phyloP scores from a whole-genome alignment of 2,888 invertebrate genomes.

The Ephialtes manifestator region DNA sequence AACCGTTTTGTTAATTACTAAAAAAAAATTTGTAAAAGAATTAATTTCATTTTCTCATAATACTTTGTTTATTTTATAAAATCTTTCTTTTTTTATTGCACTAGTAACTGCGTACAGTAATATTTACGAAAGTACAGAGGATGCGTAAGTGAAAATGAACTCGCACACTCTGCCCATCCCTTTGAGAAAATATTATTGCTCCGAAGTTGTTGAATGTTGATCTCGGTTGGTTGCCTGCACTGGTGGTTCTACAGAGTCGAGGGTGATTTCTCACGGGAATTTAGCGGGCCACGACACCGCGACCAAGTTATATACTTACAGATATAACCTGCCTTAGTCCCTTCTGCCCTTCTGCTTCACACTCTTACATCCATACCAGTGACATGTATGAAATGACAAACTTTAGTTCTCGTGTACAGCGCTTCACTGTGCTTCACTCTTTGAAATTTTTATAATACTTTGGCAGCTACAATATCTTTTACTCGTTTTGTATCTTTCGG shows the following conservation, averaged over 20 bases:
- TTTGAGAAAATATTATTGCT: slow-evolving; percentile 52
- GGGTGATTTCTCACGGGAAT: slow-evolving; percentile 63
- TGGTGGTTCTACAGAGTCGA: slow-evolving; percentile 35
- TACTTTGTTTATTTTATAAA: background rate
- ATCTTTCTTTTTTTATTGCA: background rate
- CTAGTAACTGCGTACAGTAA: background rate
- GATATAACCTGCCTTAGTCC: slow-evolving; percentile 6
- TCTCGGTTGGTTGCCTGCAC: slow-evolving; percentile 29
- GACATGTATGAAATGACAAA: slow-evolving; percentile 3
- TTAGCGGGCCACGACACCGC: slow-evolving; percentile 24
- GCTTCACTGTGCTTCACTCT: background rate
- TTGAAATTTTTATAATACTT: slow-evolving; percentile 1
- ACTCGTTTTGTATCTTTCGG: background rate
- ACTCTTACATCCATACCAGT: background rate
- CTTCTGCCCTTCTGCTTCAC: slow-evolving; percentile 25
- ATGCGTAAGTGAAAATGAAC: slow-evolving; percentile 4
- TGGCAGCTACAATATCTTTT: background rate
- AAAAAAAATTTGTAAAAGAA: too few relatives aligned
- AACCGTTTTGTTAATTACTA: too few relatives aligned
- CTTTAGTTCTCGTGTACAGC: background rate
- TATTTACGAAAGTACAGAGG: background rate
- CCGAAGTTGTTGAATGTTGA: slow-evolving; percentile 51
- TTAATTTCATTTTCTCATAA: too few relatives aligned
- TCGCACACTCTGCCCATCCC: slow-evolving; percentile 25
- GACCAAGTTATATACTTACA: slow-evolving; percentile 38